Conservation (phyloP, 2,797 vertebrate genomes). For the Myiothlypis coronata region DNA sequence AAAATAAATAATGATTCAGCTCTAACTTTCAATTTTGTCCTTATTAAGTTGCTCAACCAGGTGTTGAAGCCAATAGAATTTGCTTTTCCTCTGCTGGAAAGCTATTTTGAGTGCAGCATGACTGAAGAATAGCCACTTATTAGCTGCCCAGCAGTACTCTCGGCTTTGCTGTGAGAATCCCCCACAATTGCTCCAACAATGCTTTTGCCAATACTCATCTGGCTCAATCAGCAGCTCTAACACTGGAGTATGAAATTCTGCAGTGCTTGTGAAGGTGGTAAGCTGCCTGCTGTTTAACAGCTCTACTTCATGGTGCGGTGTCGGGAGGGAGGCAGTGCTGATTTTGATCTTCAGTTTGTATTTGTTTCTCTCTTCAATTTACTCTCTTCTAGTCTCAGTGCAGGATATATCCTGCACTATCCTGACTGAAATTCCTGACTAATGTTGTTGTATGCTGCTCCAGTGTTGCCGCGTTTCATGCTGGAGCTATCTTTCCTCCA, state of each 20-base stretch:
- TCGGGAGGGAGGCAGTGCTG: neutral
- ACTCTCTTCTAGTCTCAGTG: neutral
- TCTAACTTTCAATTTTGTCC: slow-evolving; percentile 62
- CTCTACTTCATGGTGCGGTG: neutral
- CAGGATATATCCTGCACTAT: neutral
- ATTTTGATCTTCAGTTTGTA: neutral
- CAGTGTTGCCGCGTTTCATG: neutral
- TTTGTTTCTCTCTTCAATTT: neutral
- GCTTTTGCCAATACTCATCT: slow-evolving; percentile 58
- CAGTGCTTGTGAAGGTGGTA: neutral
- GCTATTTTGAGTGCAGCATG: slow-evolving; percentile 51
- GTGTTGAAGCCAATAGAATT: slow-evolving; percentile 68
- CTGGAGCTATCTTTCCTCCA: neutral
- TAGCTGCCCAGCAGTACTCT: slow-evolving; percentile 34
- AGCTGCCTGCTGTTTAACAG: slow-evolving; percentile 24
- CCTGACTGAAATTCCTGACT: neutral
- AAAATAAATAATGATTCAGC: slow-evolving; percentile 67
- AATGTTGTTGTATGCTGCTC: neutral
- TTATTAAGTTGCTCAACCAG: slow-evolving; percentile 68
- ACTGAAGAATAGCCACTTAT: slow-evolving; percentile 62
- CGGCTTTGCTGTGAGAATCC: slow-evolving; percentile 25
- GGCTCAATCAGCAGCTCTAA: slow-evolving; percentile 36
- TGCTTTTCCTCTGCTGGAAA: slow-evolving; percentile 57
- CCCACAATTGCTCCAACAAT: slow-evolving; percentile 25
- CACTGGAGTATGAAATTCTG: neutral